Conservation (phyloP, 2,113 vertebrate species). For the Sporophila hypoxantha region DNA sequence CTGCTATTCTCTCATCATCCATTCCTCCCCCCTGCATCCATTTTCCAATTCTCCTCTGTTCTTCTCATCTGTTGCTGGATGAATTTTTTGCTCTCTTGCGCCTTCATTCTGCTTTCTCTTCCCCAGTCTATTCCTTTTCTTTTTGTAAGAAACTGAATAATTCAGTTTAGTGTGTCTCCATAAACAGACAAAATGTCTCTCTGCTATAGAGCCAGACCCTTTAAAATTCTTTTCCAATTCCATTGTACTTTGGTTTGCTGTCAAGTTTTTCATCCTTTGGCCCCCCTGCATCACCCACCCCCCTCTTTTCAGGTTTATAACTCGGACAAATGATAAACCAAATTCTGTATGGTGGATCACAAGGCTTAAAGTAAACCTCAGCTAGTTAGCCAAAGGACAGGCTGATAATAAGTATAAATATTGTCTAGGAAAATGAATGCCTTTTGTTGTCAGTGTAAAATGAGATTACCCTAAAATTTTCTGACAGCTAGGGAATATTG, state of each 20-base stretch:
- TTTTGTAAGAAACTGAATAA: constrained; percentile 36
- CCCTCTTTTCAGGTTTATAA: neutral
- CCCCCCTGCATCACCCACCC: neutral
- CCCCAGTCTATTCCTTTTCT: constrained; percentile 27
- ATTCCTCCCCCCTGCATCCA: neutral
- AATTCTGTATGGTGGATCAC: constrained; percentile 9
- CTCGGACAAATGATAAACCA: constrained; percentile 22
- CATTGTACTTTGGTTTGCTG: constrained; percentile 13
- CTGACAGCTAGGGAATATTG: neutral
- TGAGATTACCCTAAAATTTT: constrained; percentile 48
- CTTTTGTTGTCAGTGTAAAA: constrained; percentile 48
- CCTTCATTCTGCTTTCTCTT: constrained; percentile 11
- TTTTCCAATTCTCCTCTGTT: constrained; percentile 26
- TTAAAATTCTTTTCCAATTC: constrained; percentile 32
- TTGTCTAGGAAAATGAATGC: constrained; percentile 45
- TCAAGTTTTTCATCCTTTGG: neutral
- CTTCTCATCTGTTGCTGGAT: constrained; percentile 5
- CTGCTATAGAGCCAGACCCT: constrained; percentile 30
- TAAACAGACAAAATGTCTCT: constrained; percentile 43
- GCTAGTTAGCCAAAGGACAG: constrained; percentile 43
- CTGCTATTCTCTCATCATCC: constrained; percentile 25
- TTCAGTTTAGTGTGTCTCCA: constrained; percentile 53
- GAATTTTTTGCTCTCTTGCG: constrained; percentile 13
- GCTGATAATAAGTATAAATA: constrained; percentile 25
- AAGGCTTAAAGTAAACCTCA: constrained; percentile 33